Base-by-base conservation (phyloP, 2,113 vertebrate genomes). In the Epinephelus lanceolatus region DNA sequence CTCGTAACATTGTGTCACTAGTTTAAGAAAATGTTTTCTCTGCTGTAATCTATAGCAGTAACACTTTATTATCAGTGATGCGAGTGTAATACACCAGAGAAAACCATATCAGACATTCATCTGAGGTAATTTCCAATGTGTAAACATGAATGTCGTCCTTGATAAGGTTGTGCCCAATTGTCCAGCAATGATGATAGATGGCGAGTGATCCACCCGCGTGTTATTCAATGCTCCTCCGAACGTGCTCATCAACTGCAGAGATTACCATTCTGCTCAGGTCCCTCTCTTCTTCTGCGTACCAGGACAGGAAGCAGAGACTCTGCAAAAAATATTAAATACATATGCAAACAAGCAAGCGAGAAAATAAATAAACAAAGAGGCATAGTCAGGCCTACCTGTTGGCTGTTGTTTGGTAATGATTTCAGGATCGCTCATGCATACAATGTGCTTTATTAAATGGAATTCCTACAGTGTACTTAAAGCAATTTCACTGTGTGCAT, bases 91-190 rank as follows among this genome's bases (percentile, higher is more conserved):
- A 52, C 78, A 69, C 67, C 55, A 78, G 71, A 81, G 69, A 71
- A 73, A 81, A n/a, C 62, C 63, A n/a, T 55, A 78, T 91, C 85
- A 83, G 63, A 85, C 81, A 88, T 84, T 90, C 78, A 85, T 76
- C 80, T 21, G 45, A 84, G 79, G 85, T 87, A 52, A 91, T 90
- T 88, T 87, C 81, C 87, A 86, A 56, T 81, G 77, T 89, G 89
- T 87, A 91, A 91, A 92, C 82, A 94, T 80, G 82, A 69, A 85
- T 80, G 83, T 89, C 56, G 76, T 72, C 89, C 91, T 91, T 86
- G 88, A 90, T 91, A 75, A 86, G 82, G 89, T 82, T 92, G 83
- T 68, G 72, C 73, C 85, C 78, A 87, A 40, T 69, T 80, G 81
- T 67, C 81, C 77, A 45, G 82, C 77, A 66, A 72, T 86, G 86